phyloP scores from a whole-genome alignment of 1,140 invertebrate species.

The Coelopa frigida region DNA sequence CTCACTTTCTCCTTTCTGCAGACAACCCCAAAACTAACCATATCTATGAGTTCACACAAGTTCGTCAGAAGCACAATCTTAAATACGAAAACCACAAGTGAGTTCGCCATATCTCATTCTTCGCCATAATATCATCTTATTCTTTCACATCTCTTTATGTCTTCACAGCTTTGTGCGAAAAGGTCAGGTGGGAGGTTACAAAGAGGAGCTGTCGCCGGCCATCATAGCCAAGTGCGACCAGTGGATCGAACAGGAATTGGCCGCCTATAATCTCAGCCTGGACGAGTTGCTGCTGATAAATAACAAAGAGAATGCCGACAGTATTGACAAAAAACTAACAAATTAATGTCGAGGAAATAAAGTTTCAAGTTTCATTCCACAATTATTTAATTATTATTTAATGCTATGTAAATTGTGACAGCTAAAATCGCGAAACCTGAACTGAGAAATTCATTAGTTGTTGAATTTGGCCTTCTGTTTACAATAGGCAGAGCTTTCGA shows the following conservation, averaged over 20 bases:
- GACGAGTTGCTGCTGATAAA: conserved; percentile 19
- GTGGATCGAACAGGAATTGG: conserved; percentile 8
- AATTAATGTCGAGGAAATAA: too few relatives aligned
- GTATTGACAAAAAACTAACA: too few relatives aligned
- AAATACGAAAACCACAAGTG: conserved; percentile 5
- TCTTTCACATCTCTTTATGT: background rate
- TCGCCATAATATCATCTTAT: background rate
- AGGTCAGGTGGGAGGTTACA: conserved; percentile 27
- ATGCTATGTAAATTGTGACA: too few relatives aligned
- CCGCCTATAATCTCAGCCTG: conserved; percentile 13
- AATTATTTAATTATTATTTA: too few relatives aligned
- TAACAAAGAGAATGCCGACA: too few relatives aligned
- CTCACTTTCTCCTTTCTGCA: too few relatives aligned
- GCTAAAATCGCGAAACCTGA: too few relatives aligned
- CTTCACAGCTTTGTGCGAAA: conserved; percentile 21
- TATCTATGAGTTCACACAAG: conserved; percentile 8
- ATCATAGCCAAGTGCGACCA: conserved; percentile 17
- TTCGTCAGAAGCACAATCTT: background rate
- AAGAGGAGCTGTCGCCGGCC: conserved; percentile 20
- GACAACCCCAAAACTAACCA: conserved; percentile 12
- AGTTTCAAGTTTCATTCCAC: too few relatives aligned
- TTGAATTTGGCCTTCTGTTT: too few relatives aligned
- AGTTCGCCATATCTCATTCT: background rate
- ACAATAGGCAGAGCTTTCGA: too few relatives aligned
- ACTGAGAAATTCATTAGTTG: too few relatives aligned